Conservation (phyloP, 2,113 vertebrate genomes). For the Myotis lucifugus region DNA sequence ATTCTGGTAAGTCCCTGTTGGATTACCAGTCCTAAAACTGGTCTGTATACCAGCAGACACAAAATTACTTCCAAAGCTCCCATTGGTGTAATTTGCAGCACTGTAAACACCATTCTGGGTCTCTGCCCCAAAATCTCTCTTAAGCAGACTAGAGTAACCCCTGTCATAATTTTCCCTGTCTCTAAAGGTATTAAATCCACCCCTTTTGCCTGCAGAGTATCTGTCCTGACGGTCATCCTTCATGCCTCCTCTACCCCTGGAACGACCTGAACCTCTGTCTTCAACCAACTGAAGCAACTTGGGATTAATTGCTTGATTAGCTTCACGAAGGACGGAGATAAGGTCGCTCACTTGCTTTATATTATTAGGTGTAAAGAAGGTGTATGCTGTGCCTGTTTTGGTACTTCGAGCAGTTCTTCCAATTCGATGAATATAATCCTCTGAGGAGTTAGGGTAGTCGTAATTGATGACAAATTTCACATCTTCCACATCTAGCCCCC, state of each 20-base stretch:
- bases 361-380: constrained; percentile 99
- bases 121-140: too few relatives aligned
- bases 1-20: constrained; percentile 91
- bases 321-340: constrained; percentile 98
- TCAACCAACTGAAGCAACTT: constrained; percentile 98
- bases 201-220: constrained; percentile 97
- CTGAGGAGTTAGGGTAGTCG: constrained; percentile 99
- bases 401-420: constrained; percentile 99
- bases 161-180: constrained; percentile 94
- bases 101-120: too few relatives aligned
- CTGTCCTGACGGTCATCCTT: constrained; percentile 97
- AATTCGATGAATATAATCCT: constrained; percentile 99
- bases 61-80: constrained; percentile 83
- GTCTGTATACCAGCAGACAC: constrained; percentile 91
- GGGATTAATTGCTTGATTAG: constrained; percentile 99
- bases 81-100: too few relatives aligned
- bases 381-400: constrained; percentile 99
- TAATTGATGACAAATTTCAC: constrained; percentile 99
- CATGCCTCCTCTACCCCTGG: constrained; percentile 72
- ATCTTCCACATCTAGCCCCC: constrained; percentile 95
- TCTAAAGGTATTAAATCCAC: constrained; percentile 94
- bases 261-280: constrained; percentile 99
- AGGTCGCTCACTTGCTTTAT: constrained; percentile 99
- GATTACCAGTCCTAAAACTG: constrained; percentile 90
- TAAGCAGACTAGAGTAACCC: constrained; percentile 87